phyloP scores from a whole-genome alignment of 1,140 invertebrate species.

The Meteorus sp. region DNA sequence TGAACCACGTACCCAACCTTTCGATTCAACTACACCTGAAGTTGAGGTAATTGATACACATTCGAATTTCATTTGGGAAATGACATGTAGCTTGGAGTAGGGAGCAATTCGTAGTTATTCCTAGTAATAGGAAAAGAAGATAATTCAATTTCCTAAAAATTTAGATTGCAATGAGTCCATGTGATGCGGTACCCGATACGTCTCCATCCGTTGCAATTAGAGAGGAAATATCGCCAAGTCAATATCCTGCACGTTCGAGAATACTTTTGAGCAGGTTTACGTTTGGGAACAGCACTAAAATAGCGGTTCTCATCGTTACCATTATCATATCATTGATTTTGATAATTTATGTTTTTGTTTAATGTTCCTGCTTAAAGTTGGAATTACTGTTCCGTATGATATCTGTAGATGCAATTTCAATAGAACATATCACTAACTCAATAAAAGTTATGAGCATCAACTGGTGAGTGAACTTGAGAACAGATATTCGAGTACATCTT shows the following conservation, averaged over 20 bases:
- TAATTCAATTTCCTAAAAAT: background rate
- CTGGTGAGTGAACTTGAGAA: no score
- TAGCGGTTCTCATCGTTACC: slow-evolving; percentile 31
- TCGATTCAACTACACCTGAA: no score
- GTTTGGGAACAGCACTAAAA: slow-evolving; percentile 29
- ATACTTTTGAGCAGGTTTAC: slow-evolving; percentile 23
- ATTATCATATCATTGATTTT: slow-evolving; percentile 27
- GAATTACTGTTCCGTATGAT: background rate
- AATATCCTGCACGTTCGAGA: slow-evolving; percentile 3
- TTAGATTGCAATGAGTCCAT: background rate
- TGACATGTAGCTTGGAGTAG: no score
- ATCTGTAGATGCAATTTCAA: background rate
- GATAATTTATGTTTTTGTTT: slow-evolving; percentile 28
- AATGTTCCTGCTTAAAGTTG: background rate
- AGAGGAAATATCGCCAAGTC: background rate
- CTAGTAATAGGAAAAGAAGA: background rate
- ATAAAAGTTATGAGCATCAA: no score
- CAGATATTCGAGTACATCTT: no score
- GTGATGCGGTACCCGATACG: background rate
- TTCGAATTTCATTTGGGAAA: no score
- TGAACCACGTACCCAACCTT: no score
- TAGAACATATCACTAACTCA: background rate
- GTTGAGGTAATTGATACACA: no score
- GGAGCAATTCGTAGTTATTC: no score
- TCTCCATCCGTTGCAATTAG: background rate